Evolutionary conservation across 1,140 invertebrate genomes (phyloP).

Genomic region (Brachionus plicatilis): DNA sequence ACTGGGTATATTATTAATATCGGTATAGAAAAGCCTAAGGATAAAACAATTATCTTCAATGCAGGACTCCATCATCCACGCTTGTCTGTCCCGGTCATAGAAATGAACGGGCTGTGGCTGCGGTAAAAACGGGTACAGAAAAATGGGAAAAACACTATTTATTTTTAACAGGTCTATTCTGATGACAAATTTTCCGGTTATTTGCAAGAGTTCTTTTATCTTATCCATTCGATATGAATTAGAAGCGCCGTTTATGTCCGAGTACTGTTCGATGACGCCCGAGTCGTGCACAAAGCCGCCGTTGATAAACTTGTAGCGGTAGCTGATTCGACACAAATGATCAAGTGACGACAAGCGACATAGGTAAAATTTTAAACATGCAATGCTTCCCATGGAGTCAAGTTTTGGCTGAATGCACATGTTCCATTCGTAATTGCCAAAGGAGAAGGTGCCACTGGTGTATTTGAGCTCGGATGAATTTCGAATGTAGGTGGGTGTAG

Average conservation of each 20-base stretch:
- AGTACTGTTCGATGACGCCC: constrained; percentile 66
- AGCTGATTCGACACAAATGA: constrained; percentile 69
- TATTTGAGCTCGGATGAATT: constrained; percentile 56
- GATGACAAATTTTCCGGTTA: constrained; percentile 32
- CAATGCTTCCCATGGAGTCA: constrained; percentile 58
- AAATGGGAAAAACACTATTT: constrained; percentile 63
- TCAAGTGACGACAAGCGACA: constrained; percentile 74
- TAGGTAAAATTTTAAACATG: constrained; percentile 63
- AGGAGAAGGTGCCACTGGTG: constrained; percentile 68
- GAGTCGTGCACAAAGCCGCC: constrained; percentile 69
- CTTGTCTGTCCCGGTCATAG: constrained; percentile 77
- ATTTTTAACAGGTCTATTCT: constrained; percentile 8
- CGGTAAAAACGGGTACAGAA: constrained; percentile 53
- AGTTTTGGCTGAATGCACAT: constrained; percentile 65
- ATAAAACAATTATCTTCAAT: constrained; percentile 70
- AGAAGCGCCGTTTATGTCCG: constrained; percentile 32
- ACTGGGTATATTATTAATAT: constrained; percentile 75
- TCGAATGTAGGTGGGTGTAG: constrained; percentile 17
- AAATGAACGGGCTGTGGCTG: constrained; percentile 61
- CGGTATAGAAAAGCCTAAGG: constrained; percentile 73
- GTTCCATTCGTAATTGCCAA: constrained; percentile 79
- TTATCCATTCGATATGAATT: constrained; percentile 37
- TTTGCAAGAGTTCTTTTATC: constrained; percentile 20
- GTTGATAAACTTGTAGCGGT: constrained; percentile 68
- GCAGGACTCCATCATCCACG: constrained; percentile 74